These are phyloP conservation scores for Blastobasis lacticolella DNA, from an alignment of 2,888 invertebrate genomes.

Conservation along the genomic window DNA sequence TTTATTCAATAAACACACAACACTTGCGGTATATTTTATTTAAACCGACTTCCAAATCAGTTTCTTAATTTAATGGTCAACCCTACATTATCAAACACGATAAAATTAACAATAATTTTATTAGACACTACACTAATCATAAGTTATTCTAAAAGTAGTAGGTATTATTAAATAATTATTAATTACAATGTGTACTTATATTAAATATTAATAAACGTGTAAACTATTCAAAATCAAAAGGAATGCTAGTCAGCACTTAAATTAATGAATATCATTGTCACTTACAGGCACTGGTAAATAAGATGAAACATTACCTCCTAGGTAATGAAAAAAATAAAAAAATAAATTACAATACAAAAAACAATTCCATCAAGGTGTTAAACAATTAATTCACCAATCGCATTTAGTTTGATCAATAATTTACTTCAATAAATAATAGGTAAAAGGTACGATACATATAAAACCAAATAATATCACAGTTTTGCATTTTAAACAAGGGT, in stretches of 20 bases:
- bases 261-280: conserved; percentile 61
- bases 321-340: conserved; percentile 12
- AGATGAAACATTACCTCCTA: conserved; percentile 17
- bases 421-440: neutral
- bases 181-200: conserved; percentile 12
- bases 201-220: conserved; percentile 30
- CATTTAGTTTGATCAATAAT: neutral
- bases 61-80: conserved; percentile 22
- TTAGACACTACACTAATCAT: conserved; percentile 34
- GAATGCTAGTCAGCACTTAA: conserved; percentile 27
- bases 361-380: neutral
- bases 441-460: conserved; percentile 18
- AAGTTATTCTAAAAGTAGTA: conserved; percentile 35
- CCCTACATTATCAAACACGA: conserved; percentile 19
- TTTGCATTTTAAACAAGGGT: conserved; percentile 18
- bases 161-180: conserved; percentile 24
- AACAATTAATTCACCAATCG: neutral
- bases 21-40: conserved; percentile 41
- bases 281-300: conserved; percentile 66
- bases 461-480: conserved; percentile 61
- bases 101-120: conserved; percentile 9
- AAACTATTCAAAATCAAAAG: conserved; percentile 29
- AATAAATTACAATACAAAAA: conserved; percentile 14
- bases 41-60: conserved; percentile 24
- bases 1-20: conserved; percentile 26